Conservation (phyloP, 2,888 invertebrate genomes). For the Lycia hirtaria region DNA sequence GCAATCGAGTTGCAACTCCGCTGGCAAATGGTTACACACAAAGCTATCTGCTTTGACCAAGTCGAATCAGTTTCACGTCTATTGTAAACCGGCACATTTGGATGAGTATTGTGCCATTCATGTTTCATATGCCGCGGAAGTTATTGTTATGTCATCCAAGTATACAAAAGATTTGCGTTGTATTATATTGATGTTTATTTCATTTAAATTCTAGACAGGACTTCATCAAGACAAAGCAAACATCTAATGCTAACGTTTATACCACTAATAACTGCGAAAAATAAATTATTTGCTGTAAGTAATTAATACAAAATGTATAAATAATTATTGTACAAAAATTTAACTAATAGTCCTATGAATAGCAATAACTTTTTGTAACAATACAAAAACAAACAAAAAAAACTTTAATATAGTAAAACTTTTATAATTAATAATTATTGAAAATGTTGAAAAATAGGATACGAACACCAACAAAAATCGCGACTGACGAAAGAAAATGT, state of each 20-base stretch:
- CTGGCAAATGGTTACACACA: constrained; percentile 48
- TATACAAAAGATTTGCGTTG: constrained; percentile 8
- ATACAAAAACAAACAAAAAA: no score
- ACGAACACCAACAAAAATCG: no score
- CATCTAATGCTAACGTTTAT: background rate
- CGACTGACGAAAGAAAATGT: no score
- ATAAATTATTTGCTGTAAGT: no score
- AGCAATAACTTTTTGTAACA: no score
- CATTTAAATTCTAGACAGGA: background rate
- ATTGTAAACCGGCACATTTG: constrained; percentile 38
- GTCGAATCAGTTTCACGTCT: constrained; percentile 46
- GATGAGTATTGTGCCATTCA: constrained; percentile 21
- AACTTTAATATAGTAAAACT: no score
- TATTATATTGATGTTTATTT: constrained; percentile 1
- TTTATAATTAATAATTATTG: no score
- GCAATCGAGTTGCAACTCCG: constrained; percentile 42
- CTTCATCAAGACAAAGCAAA: background rate
- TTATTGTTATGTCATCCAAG: constrained; percentile 16
- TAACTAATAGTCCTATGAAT: no score
- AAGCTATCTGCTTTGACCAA: constrained; percentile 48
- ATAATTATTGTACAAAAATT: no score
- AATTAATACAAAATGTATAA: no score
- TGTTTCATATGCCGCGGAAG: constrained; percentile 12
- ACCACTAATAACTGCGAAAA: no score
- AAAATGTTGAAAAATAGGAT: no score